Base-by-base conservation (phyloP, 2,888 invertebrate species). In the Micropterix aruncella region DNA sequence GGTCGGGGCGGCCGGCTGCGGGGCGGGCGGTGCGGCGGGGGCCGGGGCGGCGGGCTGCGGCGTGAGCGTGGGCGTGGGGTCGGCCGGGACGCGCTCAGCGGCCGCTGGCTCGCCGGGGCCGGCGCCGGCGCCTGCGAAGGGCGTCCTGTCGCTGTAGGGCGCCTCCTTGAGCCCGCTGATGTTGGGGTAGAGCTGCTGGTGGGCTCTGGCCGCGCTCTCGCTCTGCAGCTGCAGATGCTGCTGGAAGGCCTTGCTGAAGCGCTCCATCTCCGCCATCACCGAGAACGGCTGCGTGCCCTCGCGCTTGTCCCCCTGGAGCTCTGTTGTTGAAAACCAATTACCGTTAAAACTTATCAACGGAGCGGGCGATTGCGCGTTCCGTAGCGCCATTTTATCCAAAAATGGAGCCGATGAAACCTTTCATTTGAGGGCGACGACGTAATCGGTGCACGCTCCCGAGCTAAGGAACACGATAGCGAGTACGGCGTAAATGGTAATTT, bases 211-310 rank as follows among this genome's bases (percentile, higher is more conserved):
- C 5, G 27, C 7, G 15, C 16, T 14, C 12, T 16, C 5, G 3
- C 4, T 3, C 4, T 43, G 43, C 17, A 48, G 27, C 15, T 48
- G 43, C 44, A 48, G n/a, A 5, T 46, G 46, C 38, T 46, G 40
- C 9, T 41, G 37, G 44, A 48, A 48, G 19, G 44, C 46, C 3
- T 18, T 36, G 4, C 44, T 39, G 40, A 48, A 44, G 37, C 18
- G 39, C 2, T 46, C 46, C 18, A 48, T 14, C 38, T 47, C 48
- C n/a, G n/a, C n/a, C n/a, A n/a, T n/a, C n/a, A n/a, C n/a, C n/a
- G n/a, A n/a, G n/a, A n/a, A n/a, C n/a, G n/a, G n/a, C n/a, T n/a
- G n/a, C n/a, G n/a, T n/a, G n/a, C n/a, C n/a, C n/a, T n/a, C n/a
- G n/a, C n/a, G n/a, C n/a, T n/a, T n/a, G n/a, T n/a, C n/a, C n/a